Evolutionary conservation across 1,140 invertebrate genomes (phyloP).

Genomic region (Oryzaephilus surinamensis): DNA sequence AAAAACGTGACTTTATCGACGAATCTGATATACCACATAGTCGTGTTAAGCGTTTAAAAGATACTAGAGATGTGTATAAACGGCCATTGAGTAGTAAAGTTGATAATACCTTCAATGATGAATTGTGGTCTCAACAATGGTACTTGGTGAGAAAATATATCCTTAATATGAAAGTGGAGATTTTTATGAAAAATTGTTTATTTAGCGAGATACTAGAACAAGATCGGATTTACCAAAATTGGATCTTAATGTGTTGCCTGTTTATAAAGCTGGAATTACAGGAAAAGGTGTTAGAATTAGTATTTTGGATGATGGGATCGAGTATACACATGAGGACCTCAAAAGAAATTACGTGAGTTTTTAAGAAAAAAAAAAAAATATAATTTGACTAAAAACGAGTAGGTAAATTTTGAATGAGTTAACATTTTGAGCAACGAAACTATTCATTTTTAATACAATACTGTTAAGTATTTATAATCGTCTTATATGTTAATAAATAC

Average conservation of each 20-base stretch:
- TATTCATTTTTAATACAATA: no score
- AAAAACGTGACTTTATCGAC: conserved; percentile 48
- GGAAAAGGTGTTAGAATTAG: conserved; percentile 70
- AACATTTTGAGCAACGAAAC: no score
- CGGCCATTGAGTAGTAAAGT: conserved; percentile 6
- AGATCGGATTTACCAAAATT: conserved; percentile 48
- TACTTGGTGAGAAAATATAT: conserved; percentile 69
- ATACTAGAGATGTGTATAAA: conserved; percentile 3
- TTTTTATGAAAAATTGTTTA: conserved; percentile 15
- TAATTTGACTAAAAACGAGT: no score
- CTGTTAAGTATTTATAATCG: no score
- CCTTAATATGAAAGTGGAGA: conserved; percentile 1
- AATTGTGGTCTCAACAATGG: conserved; percentile 80
- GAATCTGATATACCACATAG: background rate
- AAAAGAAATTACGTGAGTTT: conserved; percentile 71
- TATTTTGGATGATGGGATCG: conserved; percentile 80
- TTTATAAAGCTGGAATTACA: conserved; percentile 68
- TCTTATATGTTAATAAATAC: background rate
- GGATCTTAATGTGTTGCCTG: conserved; percentile 65
- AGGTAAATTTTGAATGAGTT: no score
- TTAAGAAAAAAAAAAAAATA: no score
- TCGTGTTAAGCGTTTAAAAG: background rate
- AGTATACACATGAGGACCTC: conserved; percentile 71
- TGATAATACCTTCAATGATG: conserved; percentile 61
- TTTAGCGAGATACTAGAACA: conserved; percentile 54